Evolutionary conservation across 1,140 invertebrate genomes (phyloP).

Genomic region (Colletes latitarsis): DNA sequence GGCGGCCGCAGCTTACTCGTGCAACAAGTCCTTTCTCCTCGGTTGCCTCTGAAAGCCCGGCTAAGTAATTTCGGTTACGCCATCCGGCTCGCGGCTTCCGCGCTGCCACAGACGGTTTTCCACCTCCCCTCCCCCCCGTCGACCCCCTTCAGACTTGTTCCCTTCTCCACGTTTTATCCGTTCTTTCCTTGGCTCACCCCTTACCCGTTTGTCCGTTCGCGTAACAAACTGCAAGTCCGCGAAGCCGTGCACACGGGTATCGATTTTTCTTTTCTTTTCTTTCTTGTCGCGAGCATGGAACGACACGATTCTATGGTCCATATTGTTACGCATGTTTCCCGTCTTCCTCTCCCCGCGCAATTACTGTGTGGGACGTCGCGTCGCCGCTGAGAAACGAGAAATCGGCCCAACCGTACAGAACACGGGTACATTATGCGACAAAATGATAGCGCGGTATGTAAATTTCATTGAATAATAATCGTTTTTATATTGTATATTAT

Average conservation of each 20-base stretch:
- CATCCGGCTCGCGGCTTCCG: conserved; percentile 75
- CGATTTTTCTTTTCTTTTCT: background rate
- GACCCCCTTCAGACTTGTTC: conserved; percentile 21
- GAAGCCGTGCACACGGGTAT: background rate
- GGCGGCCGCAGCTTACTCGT: conserved; percentile 75
- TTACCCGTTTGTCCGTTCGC: conserved; percentile 61
- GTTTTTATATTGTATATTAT: no score
- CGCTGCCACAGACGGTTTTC: conserved; percentile 66
- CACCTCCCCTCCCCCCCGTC: conserved; percentile 3
- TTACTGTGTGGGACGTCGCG: background rate
- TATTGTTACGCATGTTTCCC: background rate
- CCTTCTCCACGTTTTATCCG: conserved; percentile 43
- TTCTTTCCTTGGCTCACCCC: conserved; percentile 35
- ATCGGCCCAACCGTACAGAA: no score
- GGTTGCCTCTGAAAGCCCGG: conserved; percentile 78
- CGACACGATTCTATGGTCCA: background rate
- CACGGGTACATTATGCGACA: no score
- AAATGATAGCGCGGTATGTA: no score
- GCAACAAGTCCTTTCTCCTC: conserved; percentile 81
- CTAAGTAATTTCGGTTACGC: conserved; percentile 79
- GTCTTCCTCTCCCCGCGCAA: background rate
- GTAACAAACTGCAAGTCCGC: conserved; percentile 7
- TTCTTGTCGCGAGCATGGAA: background rate
- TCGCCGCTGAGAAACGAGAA: background rate
- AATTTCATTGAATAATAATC: no score